phyloP scores from a whole-genome alignment of 2,797 vertebrate species.

The Gouania willdenowi region DNA sequence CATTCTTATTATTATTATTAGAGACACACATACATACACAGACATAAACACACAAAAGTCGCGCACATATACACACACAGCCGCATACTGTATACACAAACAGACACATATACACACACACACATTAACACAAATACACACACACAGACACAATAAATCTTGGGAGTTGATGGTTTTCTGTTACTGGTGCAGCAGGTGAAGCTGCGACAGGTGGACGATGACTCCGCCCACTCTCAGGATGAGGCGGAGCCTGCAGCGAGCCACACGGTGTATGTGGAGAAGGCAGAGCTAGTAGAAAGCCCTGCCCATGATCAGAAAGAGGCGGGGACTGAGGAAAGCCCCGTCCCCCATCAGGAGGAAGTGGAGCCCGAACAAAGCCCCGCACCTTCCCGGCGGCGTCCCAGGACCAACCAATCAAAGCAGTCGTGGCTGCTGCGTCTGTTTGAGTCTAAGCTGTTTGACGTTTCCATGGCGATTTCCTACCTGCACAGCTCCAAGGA shows the following conservation, averaged over 20 bases:
- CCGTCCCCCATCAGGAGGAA: slow-evolving; percentile 72
- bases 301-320: background rate
- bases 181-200: slow-evolving; percentile 92
- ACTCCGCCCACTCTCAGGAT: background rate
- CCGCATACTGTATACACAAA: too few relatives aligned
- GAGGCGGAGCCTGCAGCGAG: background rate
- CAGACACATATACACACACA: too few relatives aligned
- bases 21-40: too few relatives aligned
- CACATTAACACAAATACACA: too few relatives aligned
- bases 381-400: slow-evolving; percentile 69
- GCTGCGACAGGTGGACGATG: slow-evolving; percentile 57
- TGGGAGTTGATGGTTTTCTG: too few relatives aligned
- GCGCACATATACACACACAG: too few relatives aligned
- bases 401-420: slow-evolving; percentile 87
- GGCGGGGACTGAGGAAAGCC: background rate
- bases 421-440: slow-evolving; percentile 95
- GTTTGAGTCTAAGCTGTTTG: slow-evolving; percentile 95
- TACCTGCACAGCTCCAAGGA: slow-evolving; percentile 97
- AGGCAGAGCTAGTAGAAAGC: slow-evolving; percentile 58
- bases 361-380: too few relatives aligned
- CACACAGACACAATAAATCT: too few relatives aligned
- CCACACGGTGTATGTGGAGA: too few relatives aligned
- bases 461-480: slow-evolving; percentile 97
- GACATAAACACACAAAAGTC: too few relatives aligned
- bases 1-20: too few relatives aligned